Base-by-base conservation (phyloP, 2,113 vertebrate species). In the Varanus komodoensis region DNA sequence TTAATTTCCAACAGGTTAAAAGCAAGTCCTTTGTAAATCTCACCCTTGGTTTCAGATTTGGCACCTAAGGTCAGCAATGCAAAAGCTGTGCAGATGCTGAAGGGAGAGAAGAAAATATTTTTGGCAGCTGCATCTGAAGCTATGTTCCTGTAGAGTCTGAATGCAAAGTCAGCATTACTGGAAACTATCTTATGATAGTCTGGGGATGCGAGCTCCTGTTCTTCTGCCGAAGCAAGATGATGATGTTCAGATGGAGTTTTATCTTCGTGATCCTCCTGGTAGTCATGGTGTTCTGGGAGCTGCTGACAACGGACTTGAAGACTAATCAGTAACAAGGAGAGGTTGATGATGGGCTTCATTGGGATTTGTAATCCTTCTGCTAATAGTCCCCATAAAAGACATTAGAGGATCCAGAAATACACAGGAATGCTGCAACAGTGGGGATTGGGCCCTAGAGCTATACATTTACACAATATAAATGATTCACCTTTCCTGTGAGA, bases 61-160 rank as follows among this genome's bases (percentile, higher is more conserved):
- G 96, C 84, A 0, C 98, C 95, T 0, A 94, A 75, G 0, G 95
- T 96, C 8, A 97, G 50, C 94, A 97, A 87, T 44, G 95, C 94
- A 54, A 98, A 95, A 88, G 94, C 96, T 0, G 93, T 91, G 44
- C 95, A 92, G 38, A 98, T 95, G 89, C 97, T 97, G 81, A 97
- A 79, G 0, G 97, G 97, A 0, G 98, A 98, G 91, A 96, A 97
- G 94, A 97, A 97, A 92, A 98, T 95, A 84, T 98, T 98, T 78
- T 77, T 92, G 1, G 8, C 27, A 69, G 32, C 14, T 84, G 34
- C 8, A 32, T 67, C 81, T 86, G 94, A 83, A 52, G 84, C 94
- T 48, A 98, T 93, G 3, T 86, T 88, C 92, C 95, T 97, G 95
- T 98, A 98, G 57, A 98, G 93, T 69, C 92, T 87, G 71, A 97